Evolutionary conservation across 2,113 vertebrate genomes (phyloP), one percentile per base, ranked within the genome.

Genomic region (Ailurus styani): DNA sequence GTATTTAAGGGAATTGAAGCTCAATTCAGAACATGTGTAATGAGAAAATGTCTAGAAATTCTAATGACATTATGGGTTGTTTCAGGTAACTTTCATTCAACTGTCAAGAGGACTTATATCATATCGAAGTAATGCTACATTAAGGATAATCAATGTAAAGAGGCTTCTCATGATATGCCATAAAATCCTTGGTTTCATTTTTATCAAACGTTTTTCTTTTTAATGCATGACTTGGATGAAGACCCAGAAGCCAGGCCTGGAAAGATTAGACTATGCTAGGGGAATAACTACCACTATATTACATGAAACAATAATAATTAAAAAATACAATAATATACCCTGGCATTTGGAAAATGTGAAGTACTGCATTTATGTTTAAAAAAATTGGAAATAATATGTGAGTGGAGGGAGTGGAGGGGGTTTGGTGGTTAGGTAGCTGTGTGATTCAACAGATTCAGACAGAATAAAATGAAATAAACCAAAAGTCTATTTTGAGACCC

Each of bases 41-140:
- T 73, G 6, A 95, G 9, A 52, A 85, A 95, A 72, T 52, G 17
- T 23, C 21, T 82, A 78, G 31, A 57, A 64, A 85, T 47, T 72
- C 78, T 79, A 42, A 72, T 50, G 27, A 60, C 1, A 7, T 34
- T 68, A 20, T 50, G 2, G 55, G 8, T 18, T 83, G 3, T 66
- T 72, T 93, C 12, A 73, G 55, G 21, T 21, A 84, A 90, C 20
- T 89, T 94, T 55, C 64, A 79, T 83, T 66, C 40, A 75, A 27
- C 7, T 81, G 20, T 73, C 23, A 73, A 84, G 64, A 90, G 1
- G 7, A 82, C 14, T 50, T 73, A 9, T 2, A 55, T 57, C 27
- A 55, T 34, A 42, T 60, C 54, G 54, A 21, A 88, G 21, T 73
- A 62, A 72, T 54, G 34, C 3, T 84, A 47, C 17, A 55, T 72